phyloP scores from a whole-genome alignment of 2,113 vertebrate genomes.

The Tragulus kanchil region DNA sequence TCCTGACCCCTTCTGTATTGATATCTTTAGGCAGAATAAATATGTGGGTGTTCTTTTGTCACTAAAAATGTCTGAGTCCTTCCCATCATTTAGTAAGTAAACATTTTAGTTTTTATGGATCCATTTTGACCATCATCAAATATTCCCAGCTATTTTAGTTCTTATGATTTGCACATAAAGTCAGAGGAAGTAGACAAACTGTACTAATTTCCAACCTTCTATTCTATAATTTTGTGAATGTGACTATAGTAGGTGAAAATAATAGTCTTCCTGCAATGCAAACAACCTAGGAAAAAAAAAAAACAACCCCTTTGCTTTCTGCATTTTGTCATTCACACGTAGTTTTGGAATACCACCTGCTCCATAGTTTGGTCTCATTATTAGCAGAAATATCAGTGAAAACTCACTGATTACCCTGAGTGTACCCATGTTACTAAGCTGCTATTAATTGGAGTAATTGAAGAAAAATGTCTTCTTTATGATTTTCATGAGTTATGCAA shows the following conservation, averaged over 20 bases:
- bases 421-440: background rate
- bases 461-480: slow-evolving; percentile 43
- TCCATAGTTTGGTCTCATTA: background rate
- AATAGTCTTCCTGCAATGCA: background rate
- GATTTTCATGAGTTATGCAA: slow-evolving; percentile 18
- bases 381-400: background rate
- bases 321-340: background rate
- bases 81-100: background rate
- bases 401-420: background rate
- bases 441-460: background rate
- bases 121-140: background rate
- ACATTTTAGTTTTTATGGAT: background rate
- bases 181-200: background rate
- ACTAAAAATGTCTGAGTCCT: background rate
- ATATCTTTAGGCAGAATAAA: background rate
- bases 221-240: background rate
- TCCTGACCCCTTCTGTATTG: background rate
- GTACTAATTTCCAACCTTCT: background rate
- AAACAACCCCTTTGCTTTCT: background rate
- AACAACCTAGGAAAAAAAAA: background rate
- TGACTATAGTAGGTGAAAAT: background rate
- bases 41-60: background rate
- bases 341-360: background rate
- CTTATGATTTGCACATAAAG: background rate
- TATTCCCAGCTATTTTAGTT: background rate